Base-by-base conservation (phyloP, 2,888 invertebrate species). In the Acanthosepion lycidas region DNA sequence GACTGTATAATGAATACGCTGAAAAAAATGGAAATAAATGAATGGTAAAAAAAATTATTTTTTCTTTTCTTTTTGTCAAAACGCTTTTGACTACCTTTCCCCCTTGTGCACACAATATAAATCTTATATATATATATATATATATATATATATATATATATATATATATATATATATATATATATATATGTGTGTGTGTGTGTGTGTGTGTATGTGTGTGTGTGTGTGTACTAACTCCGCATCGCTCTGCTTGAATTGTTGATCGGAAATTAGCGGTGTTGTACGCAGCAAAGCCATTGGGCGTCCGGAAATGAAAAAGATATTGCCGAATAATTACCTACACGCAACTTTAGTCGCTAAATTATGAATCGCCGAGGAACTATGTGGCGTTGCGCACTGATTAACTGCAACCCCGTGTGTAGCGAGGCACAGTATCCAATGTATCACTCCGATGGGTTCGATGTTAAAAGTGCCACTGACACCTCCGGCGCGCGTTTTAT, bases 271-370 rank as follows among this genome's bases (percentile, higher is more conserved):
- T 78, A 78, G n/a, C 33, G 78, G 78, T 78, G n/a, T n/a, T 78
- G 78, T 78, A 33, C n/a, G 78, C 78, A 59, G 59, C 59, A 59
- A 59, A 23, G 59, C 59, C 59, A 59, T 23, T 78, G 78, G 78
- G 78, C 78, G 78, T 33, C 78, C 78, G 78, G 78, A 78, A 78
- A 78, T 78, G 78, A 78, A 78, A 78, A 78, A 78, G 78, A 78
- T 78, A 78, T 78, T 78, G 78, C 78, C 78, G 78, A 78, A 78
- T 78, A 78, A 78, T 78, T 78, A 78, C 78, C 15, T 78, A 9
- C 78, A 78, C 78, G 78, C 78, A 78, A 78, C 78, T 78, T 78
- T 78, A 78, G 78, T 78, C n/a, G 78, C 78, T 78, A 78, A 78
- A 78, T 78, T 78, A 78, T 78, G 78, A 78, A 78, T 78, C n/a